Base-by-base conservation (phyloP, 2,797 vertebrate species). In the Peromyscus attwateri region DNA sequence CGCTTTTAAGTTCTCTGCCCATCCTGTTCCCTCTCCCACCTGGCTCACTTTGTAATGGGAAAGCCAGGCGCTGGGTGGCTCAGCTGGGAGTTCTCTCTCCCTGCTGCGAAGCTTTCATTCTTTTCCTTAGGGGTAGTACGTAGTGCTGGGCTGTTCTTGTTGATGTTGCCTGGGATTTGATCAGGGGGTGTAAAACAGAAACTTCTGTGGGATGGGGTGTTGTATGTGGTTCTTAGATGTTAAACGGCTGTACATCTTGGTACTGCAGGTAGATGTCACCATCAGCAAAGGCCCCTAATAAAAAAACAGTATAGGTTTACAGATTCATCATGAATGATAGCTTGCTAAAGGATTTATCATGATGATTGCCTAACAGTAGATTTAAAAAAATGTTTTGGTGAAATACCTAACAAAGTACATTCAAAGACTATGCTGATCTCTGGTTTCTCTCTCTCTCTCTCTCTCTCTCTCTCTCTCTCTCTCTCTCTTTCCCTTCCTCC, bases 111-210 rank as follows among this genome's bases (percentile, higher is more conserved):
- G 83, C 81, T 8, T 95, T 87, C 87, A 71, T 95, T 40, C 8
- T 66, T 97, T 92, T 73, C 29, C 66, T 77, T 95, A 81, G 92
- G 76, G 89, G 17, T 34, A 89, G 57, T 92, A 98, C 94, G 81
- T 98, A 96, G 93, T 95, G 6, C 37, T 96, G 37, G 52, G 76
- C 90, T 89, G 82, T 95, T 97, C 93, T 89, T 97, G 66, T 89
- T 95, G 97, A 43, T 94, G 87, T 96, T 0, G 82, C 94, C 96
- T 93, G 87, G 94, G 95, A 97, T 97, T 98, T 98, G 94, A 89
- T 79, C 79, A 37, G 49, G 92, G 88, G 34, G 17, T 82, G 3
- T 17, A 31, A 9, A 91, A 96, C 89, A 97, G 76, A 23, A 92
- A 87, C n/a, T 66, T 64, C 46, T 9, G 0, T 85, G 71, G 87